Conservation (phyloP, 1,140 invertebrate genomes). For the Zaprionus africanus region DNA sequence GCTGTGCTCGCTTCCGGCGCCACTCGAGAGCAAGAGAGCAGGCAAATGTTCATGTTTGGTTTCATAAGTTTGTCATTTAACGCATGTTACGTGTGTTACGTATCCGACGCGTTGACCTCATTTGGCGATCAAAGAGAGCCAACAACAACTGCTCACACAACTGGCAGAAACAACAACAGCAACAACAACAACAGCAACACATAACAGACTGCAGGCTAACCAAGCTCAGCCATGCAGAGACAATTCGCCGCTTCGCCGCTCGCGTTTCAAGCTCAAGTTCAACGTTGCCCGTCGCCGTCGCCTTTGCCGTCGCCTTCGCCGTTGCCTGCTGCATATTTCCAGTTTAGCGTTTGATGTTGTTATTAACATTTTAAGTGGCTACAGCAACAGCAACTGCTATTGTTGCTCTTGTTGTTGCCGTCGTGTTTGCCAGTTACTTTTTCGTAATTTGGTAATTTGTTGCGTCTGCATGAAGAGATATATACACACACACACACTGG, state of each 20-base stretch:
- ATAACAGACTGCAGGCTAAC: conserved; percentile 11
- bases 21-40: conserved; percentile 39
- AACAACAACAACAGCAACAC: conserved; percentile 1
- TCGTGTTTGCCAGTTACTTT: conserved; percentile 46
- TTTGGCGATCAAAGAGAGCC: conserved; percentile 52
- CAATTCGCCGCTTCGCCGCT: conserved; percentile 34
- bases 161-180: conserved; percentile 2
- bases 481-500: neutral
- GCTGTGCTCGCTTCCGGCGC: conserved; percentile 73
- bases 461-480: conserved; percentile 21
- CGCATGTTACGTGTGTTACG: conserved; percentile 75
- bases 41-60: conserved; percentile 22
- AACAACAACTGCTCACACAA: conserved; percentile 16
- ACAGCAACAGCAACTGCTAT: conserved; percentile 26
- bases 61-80: conserved; percentile 76
- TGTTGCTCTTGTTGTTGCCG: conserved; percentile 29
- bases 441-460: conserved; percentile 67
- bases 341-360: conserved; percentile 64
- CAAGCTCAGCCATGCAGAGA: conserved; percentile 50
- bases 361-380: conserved; percentile 72
- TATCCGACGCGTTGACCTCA: conserved; percentile 77
- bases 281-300: conserved; percentile 48
- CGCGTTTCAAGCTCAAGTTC: conserved; percentile 80
- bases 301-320: conserved; percentile 7
- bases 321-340: conserved; percentile 62